Evolutionary conservation across 2,888 invertebrate genomes (phyloP).

Genomic region (Zootermopsis nevadensis): DNA sequence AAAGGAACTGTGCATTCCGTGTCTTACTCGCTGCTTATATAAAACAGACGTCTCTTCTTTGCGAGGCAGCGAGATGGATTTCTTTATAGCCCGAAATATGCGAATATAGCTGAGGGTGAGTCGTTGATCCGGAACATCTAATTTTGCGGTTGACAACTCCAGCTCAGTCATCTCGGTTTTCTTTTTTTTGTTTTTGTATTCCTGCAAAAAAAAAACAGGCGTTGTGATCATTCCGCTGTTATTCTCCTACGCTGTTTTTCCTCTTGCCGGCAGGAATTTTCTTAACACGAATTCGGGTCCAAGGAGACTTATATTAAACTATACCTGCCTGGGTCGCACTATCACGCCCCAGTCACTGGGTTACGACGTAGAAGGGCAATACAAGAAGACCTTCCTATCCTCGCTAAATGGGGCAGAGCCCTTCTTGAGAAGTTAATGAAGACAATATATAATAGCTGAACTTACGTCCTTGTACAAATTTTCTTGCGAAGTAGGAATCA

Average conservation of each 20-base stretch:
- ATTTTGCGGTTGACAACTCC: constrained; percentile 25
- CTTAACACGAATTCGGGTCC: neutral
- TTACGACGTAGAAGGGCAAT: no score
- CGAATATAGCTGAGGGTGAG: neutral
- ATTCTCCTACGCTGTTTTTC: neutral
- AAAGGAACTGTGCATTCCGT: neutral
- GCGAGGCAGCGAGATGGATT: neutral
- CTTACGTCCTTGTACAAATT: no score
- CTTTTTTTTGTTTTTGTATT: neutral
- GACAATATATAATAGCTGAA: no score
- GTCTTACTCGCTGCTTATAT: neutral
- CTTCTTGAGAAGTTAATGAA: no score
- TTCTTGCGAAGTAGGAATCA: no score
- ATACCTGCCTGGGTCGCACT: neutral
- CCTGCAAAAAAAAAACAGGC: no score
- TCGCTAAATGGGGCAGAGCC: no score
- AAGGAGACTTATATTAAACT: neutral
- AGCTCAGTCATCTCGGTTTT: neutral
- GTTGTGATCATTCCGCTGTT: neutral
- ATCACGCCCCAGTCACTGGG: no score
- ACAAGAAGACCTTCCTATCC: no score
- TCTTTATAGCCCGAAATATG: neutral
- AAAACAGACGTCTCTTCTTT: neutral
- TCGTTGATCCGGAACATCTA: constrained; percentile 14
- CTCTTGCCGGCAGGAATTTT: neutral